Percentiles rank a stretch among this genome's conserved stretches.
phyloP scores from a whole-genome alignment of 2,888 invertebrate species.

The Drosophila yooni region DNA sequence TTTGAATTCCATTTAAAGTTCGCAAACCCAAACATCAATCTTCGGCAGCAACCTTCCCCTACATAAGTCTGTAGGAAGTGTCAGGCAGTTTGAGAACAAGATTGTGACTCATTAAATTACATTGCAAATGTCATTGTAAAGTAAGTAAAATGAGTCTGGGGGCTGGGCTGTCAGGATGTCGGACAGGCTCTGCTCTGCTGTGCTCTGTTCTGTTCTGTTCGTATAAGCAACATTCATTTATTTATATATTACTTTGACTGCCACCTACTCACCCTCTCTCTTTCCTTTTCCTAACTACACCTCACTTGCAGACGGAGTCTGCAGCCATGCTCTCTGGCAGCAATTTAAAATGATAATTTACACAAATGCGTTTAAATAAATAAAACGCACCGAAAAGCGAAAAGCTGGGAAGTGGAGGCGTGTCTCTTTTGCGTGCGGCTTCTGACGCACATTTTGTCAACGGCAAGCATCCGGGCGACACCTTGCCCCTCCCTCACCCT shows the following conservation, averaged over 20 bases:
- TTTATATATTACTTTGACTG: conserved; percentile 76
- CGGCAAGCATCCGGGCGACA: conserved; percentile 36
- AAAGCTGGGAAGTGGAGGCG: conserved; percentile 6
- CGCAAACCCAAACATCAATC: conserved; percentile 72
- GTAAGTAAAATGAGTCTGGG: conserved; percentile 68
- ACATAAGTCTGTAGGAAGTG: conserved; percentile 62
- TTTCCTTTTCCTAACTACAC: neutral
- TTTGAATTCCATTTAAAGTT: conserved; percentile 74
- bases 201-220: conserved; percentile 20
- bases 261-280: neutral
- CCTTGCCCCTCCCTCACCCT: neutral
- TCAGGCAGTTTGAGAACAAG: conserved; percentile 79
- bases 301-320: conserved; percentile 6
- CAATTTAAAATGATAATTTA: conserved; percentile 84
- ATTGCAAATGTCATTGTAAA: conserved; percentile 82
- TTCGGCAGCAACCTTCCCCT: conserved; percentile 35
- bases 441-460: conserved; percentile 52
- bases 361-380: conserved; percentile 83
- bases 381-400: conserved; percentile 71
- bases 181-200: conserved; percentile 18
- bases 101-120: conserved; percentile 81
- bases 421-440: conserved; percentile 23
- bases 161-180: conserved; percentile 22
- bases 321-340: conserved; percentile 50
- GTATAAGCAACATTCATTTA: conserved; percentile 77